phyloP scores from a whole-genome alignment of 2,113 vertebrate species.

The Caloenas nicobarica region DNA sequence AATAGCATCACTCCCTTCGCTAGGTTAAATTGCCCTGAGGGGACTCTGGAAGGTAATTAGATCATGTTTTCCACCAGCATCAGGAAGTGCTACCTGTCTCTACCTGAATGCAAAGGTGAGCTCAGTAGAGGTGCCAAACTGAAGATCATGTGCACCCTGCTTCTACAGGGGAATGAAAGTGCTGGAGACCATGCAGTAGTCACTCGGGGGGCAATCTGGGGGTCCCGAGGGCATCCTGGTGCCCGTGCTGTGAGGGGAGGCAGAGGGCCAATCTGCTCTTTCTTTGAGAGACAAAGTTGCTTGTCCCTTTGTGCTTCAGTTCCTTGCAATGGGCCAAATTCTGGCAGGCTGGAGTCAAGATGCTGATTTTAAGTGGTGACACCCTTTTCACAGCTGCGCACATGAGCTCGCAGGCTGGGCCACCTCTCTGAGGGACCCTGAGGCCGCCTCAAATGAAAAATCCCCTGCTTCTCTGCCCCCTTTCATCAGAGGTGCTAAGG shows the following conservation, averaged over 20 bases:
- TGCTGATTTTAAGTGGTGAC: background rate
- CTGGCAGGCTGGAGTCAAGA: background rate
- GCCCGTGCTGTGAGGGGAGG: background rate
- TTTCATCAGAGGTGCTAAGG: too few species aligned
- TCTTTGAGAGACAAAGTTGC: fast-evolving
- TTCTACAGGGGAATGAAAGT: background rate
- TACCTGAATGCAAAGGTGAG: background rate
- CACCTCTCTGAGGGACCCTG: background rate
- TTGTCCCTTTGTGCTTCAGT: background rate
- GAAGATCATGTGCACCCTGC: background rate
- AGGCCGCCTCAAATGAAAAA: background rate
- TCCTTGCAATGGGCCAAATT: background rate
- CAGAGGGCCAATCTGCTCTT: background rate
- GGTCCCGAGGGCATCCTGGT: too few species aligned
- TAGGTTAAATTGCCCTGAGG: background rate
- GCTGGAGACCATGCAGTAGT: background rate
- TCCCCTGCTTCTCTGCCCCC: background rate
- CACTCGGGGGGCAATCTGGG: background rate
- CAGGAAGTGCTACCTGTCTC: background rate
- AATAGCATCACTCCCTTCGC: background rate
- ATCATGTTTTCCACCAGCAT: background rate
- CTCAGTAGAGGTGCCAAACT: background rate
- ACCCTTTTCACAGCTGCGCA: background rate
- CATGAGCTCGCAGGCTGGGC: background rate
- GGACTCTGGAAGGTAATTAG: background rate